Base-by-base conservation (phyloP, 1,140 invertebrate genomes). In the Drosophila rufa region DNA sequence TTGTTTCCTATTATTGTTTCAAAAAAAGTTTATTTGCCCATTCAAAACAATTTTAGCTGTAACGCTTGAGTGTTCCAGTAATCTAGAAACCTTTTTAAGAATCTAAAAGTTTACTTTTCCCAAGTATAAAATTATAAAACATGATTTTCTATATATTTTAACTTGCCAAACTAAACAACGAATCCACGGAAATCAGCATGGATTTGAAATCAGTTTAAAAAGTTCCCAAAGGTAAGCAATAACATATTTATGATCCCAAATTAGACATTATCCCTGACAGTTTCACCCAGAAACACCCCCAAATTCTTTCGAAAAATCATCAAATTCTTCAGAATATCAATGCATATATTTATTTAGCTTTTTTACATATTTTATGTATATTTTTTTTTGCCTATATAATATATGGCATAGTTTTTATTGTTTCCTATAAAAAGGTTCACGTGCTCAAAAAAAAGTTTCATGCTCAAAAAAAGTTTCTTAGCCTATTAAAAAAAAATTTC, bases 391-490 rank as follows among this genome's bases (percentile, higher is more conserved):
- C 55, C 56, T 60, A 60, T 45, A 70, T 48, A 47, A 27, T 30
- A 38, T 73, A 75, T 74, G 58, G 36, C 69, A n/a, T 62, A 19
- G 3, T 36, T 42, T n/a, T 58, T 45, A n/a, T 14, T 62, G 46
- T 43, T 43, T 55, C 40, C 58, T 48, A 47, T 53, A 48, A 60
- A 57, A 66, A 67, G 61, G 42, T 66, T 66, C 66, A 76, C 74
- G 73, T 87, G 83, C 83, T 84, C 65, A 89, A 89, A 89, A 87
- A 87, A 89, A 84, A 22, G 14, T 1, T 59, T 86, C 80, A 76
- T 87, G 83, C 82, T 80, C 75, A 86, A 86, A 86, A 86, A 86
- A 86, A 86, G 45, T 42, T 82, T 4, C 79, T 81, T 81, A 77
- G 7, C 27, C 51, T 47, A 83, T 70, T 62, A 8, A 61, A 84